Evolutionary conservation across 2,113 vertebrate species (phyloP).

Genomic region (Pan troglodytes): NHGRI_mPanTro3-v2.1_pri NC_072408.2:88903001-88903500

Average conservation of each 20-base stretch:
- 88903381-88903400: not conserved
- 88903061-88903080: not conserved
- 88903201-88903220: not conserved
- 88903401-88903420: not conserved
- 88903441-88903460: not conserved
- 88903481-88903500: not conserved
- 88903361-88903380: not conserved
- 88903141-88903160: not conserved
- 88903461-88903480: not conserved
- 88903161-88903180: not conserved
- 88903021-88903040: rapidly evolving
- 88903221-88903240: not conserved
- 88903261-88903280: not conserved
- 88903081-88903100: not conserved
- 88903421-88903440: not conserved
- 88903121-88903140: not conserved
- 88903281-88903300: not conserved
- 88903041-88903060: not conserved
- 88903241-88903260: not conserved
- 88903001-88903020: not conserved
- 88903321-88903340: slow-evolving; percentile 17
- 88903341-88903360: not conserved
- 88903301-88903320: not conserved
- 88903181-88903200: not conserved
- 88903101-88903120: not conserved